phyloP scores from a whole-genome alignment of 2,888 invertebrate genomes.

The Xanthorhoe designata region DNA sequence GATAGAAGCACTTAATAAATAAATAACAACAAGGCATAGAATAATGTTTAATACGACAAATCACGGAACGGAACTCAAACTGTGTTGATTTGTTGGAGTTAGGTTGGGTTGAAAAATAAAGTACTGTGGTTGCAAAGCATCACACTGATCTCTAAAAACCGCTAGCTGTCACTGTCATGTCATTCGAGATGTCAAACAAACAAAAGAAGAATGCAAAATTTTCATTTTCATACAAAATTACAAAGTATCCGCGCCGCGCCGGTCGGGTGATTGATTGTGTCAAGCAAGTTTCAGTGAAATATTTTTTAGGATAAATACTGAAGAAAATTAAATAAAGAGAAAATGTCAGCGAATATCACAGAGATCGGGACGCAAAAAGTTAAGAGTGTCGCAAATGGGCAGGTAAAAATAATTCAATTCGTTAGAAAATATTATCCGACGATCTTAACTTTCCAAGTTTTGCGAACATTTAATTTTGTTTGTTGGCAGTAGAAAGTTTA shows the following conservation, averaged over 20 bases:
- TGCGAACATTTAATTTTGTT: background rate
- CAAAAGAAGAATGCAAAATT: background rate
- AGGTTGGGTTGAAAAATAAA: too few relatives aligned
- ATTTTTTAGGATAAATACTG: background rate
- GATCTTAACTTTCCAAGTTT: slow-evolving; percentile 13
- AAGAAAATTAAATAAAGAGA: slow-evolving; percentile 24
- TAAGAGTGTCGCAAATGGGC: slow-evolving; percentile 68
- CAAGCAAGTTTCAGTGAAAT: slow-evolving; percentile 5
- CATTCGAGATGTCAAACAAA: too few relatives aligned
- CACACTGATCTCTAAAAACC: too few relatives aligned
- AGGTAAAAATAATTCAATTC: slow-evolving; percentile 57
- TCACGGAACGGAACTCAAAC: too few relatives aligned
- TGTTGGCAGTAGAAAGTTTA: too few relatives aligned
- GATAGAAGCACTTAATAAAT: too few relatives aligned
- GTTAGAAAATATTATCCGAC: background rate
- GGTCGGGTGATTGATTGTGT: slow-evolving; percentile 1
- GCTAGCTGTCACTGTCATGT: too few relatives aligned
- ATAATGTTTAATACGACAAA: too few relatives aligned
- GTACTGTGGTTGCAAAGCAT: too few relatives aligned
- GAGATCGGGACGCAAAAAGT: slow-evolving; percentile 72
- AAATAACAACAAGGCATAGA: too few relatives aligned
- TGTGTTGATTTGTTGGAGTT: too few relatives aligned
- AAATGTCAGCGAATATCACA: slow-evolving; percentile 64
- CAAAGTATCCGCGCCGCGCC: too few relatives aligned
- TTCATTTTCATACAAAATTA: background rate